Base-by-base conservation (phyloP, 2,888 invertebrate genomes). In the Drepanosiphum platanoidis region DNA sequence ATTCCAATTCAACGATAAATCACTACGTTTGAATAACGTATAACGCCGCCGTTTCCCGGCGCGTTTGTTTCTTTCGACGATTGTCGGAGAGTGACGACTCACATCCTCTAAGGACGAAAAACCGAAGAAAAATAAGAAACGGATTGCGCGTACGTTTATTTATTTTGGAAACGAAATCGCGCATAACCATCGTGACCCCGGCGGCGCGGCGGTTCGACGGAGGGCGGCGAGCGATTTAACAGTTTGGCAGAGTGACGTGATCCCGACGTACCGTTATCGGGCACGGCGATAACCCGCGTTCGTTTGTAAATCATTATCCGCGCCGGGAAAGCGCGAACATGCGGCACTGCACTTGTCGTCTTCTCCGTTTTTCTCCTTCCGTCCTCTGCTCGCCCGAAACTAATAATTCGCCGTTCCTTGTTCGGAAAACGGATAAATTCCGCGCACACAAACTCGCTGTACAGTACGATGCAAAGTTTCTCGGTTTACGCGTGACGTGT, bases 271-370 rank as follows among this genome's bases (percentile, higher is more conserved):
- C 68, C 30, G 74, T 22, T 39, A 36, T 75, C 75, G 68, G 27
- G 66, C 83, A 84, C 83, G 83, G 18, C 22, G 42, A 34, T n/a
- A 3, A 9, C 18, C 30, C 46, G 22, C 11, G 22, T 32, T 22
- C 66, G 64, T 68, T 68, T 68, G 75, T 68, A 77, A 75, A 84
- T 58, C 75, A 58, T 84, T 77, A 84, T 84, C 84, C 84, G 75
- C 75, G 27, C 1, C 34, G 34, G 52, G 30, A 22, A 84, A 75
- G 75, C 83, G 83, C 74, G 83, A 68, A 68, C 75, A 68, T 68
- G 75, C 84, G 75, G 32, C 52, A 27, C 34, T 11, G 7, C n/a
- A 30, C 18, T 42, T 42, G 64, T 82, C 30, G 32, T 34, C 64
- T 13, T n/a, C 11, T 30, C n/a, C 11, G n/a, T n/a, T 13, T 13